Conservation (phyloP, 2,888 invertebrate genomes). For the Nomada ruficornis region DNA sequence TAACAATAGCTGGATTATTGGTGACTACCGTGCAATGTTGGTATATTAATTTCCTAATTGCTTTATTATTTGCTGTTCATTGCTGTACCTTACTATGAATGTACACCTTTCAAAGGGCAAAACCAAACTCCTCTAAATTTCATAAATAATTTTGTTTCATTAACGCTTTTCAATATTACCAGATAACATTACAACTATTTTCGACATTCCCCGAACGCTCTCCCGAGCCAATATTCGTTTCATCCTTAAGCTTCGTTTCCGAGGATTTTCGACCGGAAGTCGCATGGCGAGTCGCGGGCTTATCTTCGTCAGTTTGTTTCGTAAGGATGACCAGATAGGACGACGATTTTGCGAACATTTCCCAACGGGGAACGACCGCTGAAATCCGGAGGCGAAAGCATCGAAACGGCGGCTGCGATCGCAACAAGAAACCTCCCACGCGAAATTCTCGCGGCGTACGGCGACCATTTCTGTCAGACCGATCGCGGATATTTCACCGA, state of each 20-base stretch:
- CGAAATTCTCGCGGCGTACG: neutral
- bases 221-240: neutral
- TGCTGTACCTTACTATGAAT: too few relatives aligned
- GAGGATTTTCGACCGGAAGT: neutral
- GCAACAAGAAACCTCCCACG: slow-evolving; percentile 8
- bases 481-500: slow-evolving; percentile 31
- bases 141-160: too few relatives aligned
- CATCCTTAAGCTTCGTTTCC: neutral
- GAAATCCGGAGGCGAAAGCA: neutral
- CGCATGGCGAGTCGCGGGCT: neutral
- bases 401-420: slow-evolving; percentile 27
- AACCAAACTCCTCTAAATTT: too few relatives aligned
- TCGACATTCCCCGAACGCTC: too few relatives aligned
- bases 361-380: slow-evolving; percentile 30
- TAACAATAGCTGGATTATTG: too few relatives aligned
- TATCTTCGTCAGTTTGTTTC: slow-evolving; percentile 57
- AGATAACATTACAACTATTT: too few relatives aligned
- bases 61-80: too few relatives aligned
- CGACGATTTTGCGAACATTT: slow-evolving; percentile 51
- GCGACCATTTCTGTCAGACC: slow-evolving; percentile 29
- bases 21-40: too few relatives aligned
- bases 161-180: too few relatives aligned
- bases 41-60: too few relatives aligned
- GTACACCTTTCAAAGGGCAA: too few relatives aligned
- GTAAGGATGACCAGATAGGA: slow-evolving; percentile 40